These are phyloP conservation scores for Conopomorpha cramerella DNA, from an alignment of 1,140 invertebrate species.

Conservation along the genomic window DNA sequence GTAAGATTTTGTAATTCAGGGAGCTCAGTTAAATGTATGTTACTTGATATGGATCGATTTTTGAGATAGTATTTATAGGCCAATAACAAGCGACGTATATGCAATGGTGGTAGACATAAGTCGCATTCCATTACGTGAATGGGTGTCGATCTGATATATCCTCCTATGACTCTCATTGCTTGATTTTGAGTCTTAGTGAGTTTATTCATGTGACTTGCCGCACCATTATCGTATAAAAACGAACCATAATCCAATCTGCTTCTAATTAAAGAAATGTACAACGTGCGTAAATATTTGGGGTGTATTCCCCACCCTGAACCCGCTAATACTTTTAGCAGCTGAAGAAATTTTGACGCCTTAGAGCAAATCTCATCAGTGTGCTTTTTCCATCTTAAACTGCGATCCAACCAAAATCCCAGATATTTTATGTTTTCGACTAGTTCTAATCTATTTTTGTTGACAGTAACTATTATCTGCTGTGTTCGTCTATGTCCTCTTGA, in stretches of 20 bases:
- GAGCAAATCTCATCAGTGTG: slow-evolving; percentile 1
- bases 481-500: background rate
- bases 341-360: slow-evolving; percentile 1
- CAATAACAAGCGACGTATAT: background rate
- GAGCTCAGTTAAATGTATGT: background rate
- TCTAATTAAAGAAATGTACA: background rate
- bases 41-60: background rate
- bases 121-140: background rate
- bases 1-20: background rate
- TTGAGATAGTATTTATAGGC: background rate
- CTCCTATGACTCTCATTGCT: background rate
- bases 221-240: background rate
- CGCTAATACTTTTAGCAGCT: background rate
- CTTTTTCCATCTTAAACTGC: background rate
- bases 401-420: slow-evolving; percentile 2
- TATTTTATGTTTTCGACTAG: slow-evolving; percentile 2
- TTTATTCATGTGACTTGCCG: background rate
- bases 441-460: no score
- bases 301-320: background rate
- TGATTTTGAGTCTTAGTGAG: background rate
- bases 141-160: background rate
- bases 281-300: background rate
- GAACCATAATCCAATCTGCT: background rate
- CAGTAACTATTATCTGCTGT: no score
- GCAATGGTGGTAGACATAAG: background rate